Evolutionary conservation across 1,140 invertebrate genomes (phyloP), one percentile per base, ranked within the genome.

Genomic region (Holcopasites calliopsidis): DNA sequence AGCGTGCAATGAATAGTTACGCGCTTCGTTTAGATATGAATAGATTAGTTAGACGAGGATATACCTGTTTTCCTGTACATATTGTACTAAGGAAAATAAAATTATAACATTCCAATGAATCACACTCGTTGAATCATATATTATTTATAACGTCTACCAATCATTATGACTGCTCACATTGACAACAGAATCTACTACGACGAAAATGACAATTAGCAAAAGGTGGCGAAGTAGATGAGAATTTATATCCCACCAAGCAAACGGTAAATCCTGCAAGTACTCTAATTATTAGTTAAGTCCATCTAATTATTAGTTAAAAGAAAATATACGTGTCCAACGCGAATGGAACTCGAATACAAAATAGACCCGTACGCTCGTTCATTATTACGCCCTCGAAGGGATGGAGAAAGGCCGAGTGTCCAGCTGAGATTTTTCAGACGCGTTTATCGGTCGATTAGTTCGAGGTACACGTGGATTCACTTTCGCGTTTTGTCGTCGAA

Each of bases 391-490:
- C 52, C 16, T 18, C 23, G 52, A 33, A 69, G 55, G 40, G 35
- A 49, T 47, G 28, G 52, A 69, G 65, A 61, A 65, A 52, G 42
- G 35, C n/a, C 16, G 5, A 57, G 16, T 3, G 23, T 61, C 57
- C 44, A n/a, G 57, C 2, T 18, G 38, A 26, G 62, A 83, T 75
- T 82, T 75, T 79, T 82, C 76, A 75, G 28, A 49, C 62, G 54
- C 66, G 54, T 82, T 83, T 83, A 83, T 83, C 76, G 61, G 54
- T 35, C 81, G 61, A 75, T 83, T 83, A 83, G 52, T 66, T 57
- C 8, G 31, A 35, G 35, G 54, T 82, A 83, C 80, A 83, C 21
- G 76, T 18, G 80, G 76, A 75, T 79, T 83, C 81, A 82, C 76
- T 83, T 76, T 83, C 80, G 69, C 60, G 68, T n/a, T 26, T 65